Percentiles rank a stretch among this genome's conserved stretches.
Evolutionary conservation across 1,140 invertebrate species (phyloP).

Genomic region (Psix sp.): DNA sequence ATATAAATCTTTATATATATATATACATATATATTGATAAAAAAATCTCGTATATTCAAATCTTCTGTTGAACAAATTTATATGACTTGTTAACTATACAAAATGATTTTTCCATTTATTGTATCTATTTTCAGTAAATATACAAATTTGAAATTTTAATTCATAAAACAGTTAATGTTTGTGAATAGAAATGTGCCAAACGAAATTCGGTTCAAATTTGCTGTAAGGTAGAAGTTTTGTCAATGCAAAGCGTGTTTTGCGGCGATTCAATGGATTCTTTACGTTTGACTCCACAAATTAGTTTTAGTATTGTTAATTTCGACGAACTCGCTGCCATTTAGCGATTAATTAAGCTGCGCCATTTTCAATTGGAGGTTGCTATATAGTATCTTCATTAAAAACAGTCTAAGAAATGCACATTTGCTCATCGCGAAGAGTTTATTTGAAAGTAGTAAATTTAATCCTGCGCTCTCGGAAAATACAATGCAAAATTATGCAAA

Average conservation of each 20-base stretch:
- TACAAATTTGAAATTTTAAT: no score
- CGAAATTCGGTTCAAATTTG: conserved; percentile 16
- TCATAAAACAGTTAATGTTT: no score
- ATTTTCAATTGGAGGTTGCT: conserved; percentile 16
- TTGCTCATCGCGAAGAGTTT: conserved; percentile 20
- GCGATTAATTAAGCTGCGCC: conserved; percentile 37
- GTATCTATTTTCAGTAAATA: no score
- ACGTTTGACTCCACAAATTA: conserved; percentile 33
- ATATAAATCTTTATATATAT: no score
- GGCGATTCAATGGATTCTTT: conserved; percentile 17
- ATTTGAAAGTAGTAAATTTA: conserved; percentile 45
- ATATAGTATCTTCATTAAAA: conserved; percentile 30
- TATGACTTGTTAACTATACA: no score
- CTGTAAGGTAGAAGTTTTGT: conserved; percentile 26
- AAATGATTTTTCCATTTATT: no score
- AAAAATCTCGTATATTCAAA: no score
- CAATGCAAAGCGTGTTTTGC: conserved; percentile 21
- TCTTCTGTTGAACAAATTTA: no score
- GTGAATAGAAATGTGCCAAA: conserved; percentile 5
- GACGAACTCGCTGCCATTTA: conserved; percentile 13
- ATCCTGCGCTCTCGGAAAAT: conserved; percentile 34
- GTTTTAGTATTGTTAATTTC: conserved; percentile 33
- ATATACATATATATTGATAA: no score
- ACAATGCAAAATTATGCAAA: conserved; percentile 46
- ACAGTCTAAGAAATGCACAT: conserved; percentile 15